Percentiles rank a stretch among this genome's conserved stretches.
These are phyloP conservation scores for Megastigmus dorsalis DNA, from an alignment of 2,888 invertebrate genomes.

Conservation along the genomic window DNA sequence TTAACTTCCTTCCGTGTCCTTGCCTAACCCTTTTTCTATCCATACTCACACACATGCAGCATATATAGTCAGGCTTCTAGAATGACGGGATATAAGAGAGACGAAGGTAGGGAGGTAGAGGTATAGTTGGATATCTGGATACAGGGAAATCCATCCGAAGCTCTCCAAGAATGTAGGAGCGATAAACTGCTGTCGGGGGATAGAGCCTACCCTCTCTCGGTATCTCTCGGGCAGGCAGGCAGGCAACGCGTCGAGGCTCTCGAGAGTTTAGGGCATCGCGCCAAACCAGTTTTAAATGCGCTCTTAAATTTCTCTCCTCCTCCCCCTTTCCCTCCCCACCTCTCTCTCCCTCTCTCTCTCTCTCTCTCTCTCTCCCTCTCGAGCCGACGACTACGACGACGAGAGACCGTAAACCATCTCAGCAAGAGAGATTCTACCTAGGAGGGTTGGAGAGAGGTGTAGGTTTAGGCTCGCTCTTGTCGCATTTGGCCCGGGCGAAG, in stretches of 20 bases:
- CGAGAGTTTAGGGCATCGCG: slow-evolving; percentile 73
- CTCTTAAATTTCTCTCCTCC: slow-evolving; percentile 74
- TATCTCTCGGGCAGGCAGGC: slow-evolving; percentile 32
- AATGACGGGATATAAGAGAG: not conserved
- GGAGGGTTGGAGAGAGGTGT: slow-evolving; percentile 55
- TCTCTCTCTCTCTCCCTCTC: too few relatives aligned
- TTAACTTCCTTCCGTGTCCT: not conserved
- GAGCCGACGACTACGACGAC: slow-evolving; percentile 63
- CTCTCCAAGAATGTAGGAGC: slow-evolving; percentile 72
- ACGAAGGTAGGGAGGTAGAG: slow-evolving; percentile 32
- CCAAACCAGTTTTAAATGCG: slow-evolving; percentile 75
- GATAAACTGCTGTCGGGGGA: slow-evolving; percentile 71
- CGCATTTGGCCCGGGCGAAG: slow-evolving; percentile 66
- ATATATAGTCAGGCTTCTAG: not conserved
- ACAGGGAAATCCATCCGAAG: slow-evolving; percentile 71
- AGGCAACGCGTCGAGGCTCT: too few relatives aligned
- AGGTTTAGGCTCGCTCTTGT: slow-evolving; percentile 68
- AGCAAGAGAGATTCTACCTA: too few relatives aligned
- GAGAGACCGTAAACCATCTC: slow-evolving; percentile 71
- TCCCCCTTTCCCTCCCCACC: too few relatives aligned
- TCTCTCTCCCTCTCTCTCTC: too few relatives aligned
- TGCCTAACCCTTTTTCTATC: not conserved
- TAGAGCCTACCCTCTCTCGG: slow-evolving; percentile 1
- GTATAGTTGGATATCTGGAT: slow-evolving; percentile 58
- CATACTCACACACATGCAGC: not conserved